Evolutionary conservation across 2,888 invertebrate species (phyloP).

Genomic region (Amitus sp.): DNA sequence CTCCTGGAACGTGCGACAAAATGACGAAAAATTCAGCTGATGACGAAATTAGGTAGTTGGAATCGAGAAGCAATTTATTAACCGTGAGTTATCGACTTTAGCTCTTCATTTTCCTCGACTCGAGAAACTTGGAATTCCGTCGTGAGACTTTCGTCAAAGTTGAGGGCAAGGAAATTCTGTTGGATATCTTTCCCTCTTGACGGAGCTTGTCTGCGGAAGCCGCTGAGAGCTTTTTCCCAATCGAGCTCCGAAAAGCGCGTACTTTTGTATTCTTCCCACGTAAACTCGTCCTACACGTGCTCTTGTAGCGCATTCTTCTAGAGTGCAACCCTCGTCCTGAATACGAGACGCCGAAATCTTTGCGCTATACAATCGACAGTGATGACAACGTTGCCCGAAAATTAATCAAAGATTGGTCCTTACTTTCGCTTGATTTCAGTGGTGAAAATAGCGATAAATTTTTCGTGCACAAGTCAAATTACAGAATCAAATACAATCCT

Average conservation of each 20-base stretch:
- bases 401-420: no score
- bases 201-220: slow-evolving; percentile 9
- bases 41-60: no score
- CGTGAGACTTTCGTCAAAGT: slow-evolving; percentile 18
- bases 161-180: slow-evolving; percentile 26
- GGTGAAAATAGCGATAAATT: no score
- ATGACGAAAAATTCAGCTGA: no score
- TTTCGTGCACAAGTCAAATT: no score
- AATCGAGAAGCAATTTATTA: background rate
- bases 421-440: no score
- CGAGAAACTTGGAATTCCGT: slow-evolving; percentile 19
- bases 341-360: slow-evolving; percentile 45
- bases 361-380: slow-evolving; percentile 46
- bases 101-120: slow-evolving; percentile 1
- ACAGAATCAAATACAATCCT: no score
- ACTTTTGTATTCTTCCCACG: slow-evolving; percentile 44
- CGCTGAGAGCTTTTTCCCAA: slow-evolving; percentile 27
- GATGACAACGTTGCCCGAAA: slow-evolving; percentile 12
- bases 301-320: slow-evolving; percentile 38
- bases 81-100: slow-evolving; percentile 2
- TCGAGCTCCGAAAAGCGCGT: slow-evolving; percentile 10
- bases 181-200: slow-evolving; percentile 19
- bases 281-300: slow-evolving; percentile 44
- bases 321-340: slow-evolving; percentile 33
- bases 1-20: no score